Conservation (phyloP, 2,888 invertebrate species). For the Lasius fuliginosus region DNA sequence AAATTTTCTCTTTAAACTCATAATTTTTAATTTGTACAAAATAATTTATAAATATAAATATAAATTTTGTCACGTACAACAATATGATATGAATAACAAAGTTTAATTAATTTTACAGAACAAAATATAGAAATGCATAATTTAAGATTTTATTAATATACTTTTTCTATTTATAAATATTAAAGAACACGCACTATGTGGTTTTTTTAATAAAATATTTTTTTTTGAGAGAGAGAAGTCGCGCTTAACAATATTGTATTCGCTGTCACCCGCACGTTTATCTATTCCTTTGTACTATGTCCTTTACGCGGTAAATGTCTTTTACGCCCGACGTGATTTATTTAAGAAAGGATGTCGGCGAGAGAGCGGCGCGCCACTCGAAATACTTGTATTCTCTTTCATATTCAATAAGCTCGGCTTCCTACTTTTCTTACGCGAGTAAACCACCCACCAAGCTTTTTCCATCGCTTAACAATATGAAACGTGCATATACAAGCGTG, state of each 20-base stretch:
- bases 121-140: neutral
- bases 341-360: constrained; percentile 37
- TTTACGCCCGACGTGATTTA: constrained; percentile 43
- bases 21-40: constrained; percentile 9
- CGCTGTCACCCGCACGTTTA: constrained; percentile 18
- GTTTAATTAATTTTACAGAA: neutral
- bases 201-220: constrained; percentile 1
- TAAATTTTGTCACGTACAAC: neutral
- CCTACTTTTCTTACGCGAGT: constrained; percentile 25
- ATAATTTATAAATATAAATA: neutral
- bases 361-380: constrained; percentile 28
- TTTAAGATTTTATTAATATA: neutral
- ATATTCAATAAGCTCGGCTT: constrained; percentile 48
- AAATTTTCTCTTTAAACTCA: neutral
- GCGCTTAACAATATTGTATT: neutral
- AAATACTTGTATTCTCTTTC: constrained; percentile 37
- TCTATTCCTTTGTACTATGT: constrained; percentile 20
- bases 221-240: neutral
- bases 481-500: neutral
- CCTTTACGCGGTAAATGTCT: constrained; percentile 38
- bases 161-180: neutral
- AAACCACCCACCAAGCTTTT: neutral
- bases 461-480: constrained; percentile 13
- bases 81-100: neutral
- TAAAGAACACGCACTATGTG: neutral